These are phyloP conservation scores for Pica pica DNA, from an alignment of 2,113 vertebrate genomes.

Conservation along the genomic window DNA sequence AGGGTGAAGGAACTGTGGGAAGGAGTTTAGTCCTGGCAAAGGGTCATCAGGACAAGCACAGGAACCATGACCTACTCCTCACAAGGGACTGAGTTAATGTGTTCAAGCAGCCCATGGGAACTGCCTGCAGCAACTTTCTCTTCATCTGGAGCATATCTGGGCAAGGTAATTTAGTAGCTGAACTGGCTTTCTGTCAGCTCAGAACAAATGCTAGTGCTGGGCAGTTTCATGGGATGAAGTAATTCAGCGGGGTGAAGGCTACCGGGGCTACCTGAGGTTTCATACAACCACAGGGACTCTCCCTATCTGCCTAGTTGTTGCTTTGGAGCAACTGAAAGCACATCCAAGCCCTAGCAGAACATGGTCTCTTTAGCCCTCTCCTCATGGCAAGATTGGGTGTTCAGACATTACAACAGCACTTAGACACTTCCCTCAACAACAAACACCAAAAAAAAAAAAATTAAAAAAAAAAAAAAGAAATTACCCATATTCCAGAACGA, in stretches of 20 bases:
- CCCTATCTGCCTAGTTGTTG: background rate
- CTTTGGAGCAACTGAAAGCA: background rate
- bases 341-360: background rate
- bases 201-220: background rate
- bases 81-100: rapidly evolving
- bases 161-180: background rate
- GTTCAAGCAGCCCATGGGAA: background rate
- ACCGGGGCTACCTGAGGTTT: background rate
- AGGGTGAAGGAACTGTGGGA: background rate
- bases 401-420: background rate
- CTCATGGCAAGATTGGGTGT: background rate
- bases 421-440: background rate
- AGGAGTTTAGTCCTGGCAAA: background rate
- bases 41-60: background rate
- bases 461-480: background rate
- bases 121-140: background rate
- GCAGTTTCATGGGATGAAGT: background rate
- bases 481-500: background rate
- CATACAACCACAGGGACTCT: background rate
- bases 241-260: background rate
- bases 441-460: background rate
- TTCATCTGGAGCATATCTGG: background rate
- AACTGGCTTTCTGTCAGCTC: background rate
- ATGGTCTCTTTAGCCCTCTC: background rate
- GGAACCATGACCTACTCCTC: background rate